Conservation (phyloP, 2,113 vertebrate species). For the Catharus bicknelli region DNA sequence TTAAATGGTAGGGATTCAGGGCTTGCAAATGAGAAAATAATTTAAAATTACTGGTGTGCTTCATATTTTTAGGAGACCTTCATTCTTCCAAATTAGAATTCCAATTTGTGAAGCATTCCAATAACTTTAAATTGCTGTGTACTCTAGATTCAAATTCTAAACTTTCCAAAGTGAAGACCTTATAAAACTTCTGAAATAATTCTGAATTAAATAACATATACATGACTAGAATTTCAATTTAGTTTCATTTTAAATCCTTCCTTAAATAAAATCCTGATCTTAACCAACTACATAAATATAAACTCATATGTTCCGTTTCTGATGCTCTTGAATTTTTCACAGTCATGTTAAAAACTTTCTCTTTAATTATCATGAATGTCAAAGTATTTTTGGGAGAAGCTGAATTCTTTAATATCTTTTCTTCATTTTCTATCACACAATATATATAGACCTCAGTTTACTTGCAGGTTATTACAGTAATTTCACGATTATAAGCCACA, state of each 20-base stretch:
- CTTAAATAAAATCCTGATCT: neutral
- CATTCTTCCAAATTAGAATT: constrained; percentile 72
- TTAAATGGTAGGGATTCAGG: constrained; percentile 54
- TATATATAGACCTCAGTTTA: neutral
- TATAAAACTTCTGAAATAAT: constrained; percentile 43
- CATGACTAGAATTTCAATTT: constrained; percentile 1
- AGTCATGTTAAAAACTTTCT: neutral
- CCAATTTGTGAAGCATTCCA: constrained; percentile 64
- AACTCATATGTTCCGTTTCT: neutral
- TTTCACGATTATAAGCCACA: no score
- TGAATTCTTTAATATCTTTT: neutral
- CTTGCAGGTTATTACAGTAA: neutral
- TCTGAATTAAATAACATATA: neutral
- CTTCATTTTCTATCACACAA: neutral
- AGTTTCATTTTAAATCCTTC: neutral
- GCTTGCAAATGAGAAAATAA: constrained; percentile 66
- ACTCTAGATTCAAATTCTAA: constrained; percentile 19
- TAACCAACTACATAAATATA: neutral
- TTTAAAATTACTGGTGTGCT: constrained; percentile 71
- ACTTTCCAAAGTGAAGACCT: constrained; percentile 30
- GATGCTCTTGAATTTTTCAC: neutral
- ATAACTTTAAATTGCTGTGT: constrained; percentile 68
- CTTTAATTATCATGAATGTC: neutral
- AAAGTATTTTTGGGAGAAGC: neutral
- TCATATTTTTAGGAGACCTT: constrained; percentile 67